Evolutionary conservation across 2,113 vertebrate genomes (phyloP).

Genomic region (Connochaetes taurinus): DNA sequence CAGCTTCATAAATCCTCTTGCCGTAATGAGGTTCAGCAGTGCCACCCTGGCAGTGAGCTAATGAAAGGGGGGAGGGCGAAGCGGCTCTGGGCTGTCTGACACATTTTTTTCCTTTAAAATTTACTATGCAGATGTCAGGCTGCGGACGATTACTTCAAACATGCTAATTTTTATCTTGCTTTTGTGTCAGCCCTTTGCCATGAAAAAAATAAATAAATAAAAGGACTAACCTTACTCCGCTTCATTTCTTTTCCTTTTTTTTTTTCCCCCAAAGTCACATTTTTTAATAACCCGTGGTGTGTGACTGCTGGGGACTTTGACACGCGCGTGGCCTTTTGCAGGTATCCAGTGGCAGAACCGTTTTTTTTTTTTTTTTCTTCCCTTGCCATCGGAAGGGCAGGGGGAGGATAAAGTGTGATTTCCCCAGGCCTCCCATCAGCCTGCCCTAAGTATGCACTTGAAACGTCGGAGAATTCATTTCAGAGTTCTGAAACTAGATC

Average conservation of each 20-base stretch:
- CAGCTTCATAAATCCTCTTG: slow-evolving; percentile 99
- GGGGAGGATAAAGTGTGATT: slow-evolving; percentile 71
- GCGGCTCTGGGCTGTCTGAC: slow-evolving; percentile 94
- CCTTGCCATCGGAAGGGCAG: slow-evolving; percentile 72
- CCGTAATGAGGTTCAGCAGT: slow-evolving; percentile 99
- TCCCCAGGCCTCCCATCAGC: slow-evolving; percentile 75
- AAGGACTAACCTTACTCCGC: slow-evolving; percentile 76
- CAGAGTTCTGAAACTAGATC: slow-evolving; percentile 87
- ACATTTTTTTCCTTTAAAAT: slow-evolving; percentile 98
- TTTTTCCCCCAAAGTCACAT: slow-evolving; percentile 8
- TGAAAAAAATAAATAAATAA: slow-evolving; percentile 84
- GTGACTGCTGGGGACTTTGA: slow-evolving; percentile 86
- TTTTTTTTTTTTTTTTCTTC: slow-evolving; percentile 56
- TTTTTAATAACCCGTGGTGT: slow-evolving; percentile 69
- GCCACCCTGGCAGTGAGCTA: slow-evolving; percentile 99
- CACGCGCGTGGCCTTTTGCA: slow-evolving; percentile 78
- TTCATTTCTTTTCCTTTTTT: slow-evolving; percentile 70
- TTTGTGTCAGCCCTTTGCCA: slow-evolving; percentile 83
- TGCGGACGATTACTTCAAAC: slow-evolving; percentile 90
- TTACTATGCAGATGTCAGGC: slow-evolving; percentile 99
- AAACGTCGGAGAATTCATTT: slow-evolving; percentile 91
- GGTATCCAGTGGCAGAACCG: slow-evolving; percentile 70
- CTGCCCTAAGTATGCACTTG: slow-evolving; percentile 83
- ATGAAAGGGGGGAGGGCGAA: slow-evolving; percentile 89
- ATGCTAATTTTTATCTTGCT: slow-evolving; percentile 88